Base-by-base conservation (phyloP, 2,797 vertebrate species). In the Pseudopleuronectes americanus region DNA sequence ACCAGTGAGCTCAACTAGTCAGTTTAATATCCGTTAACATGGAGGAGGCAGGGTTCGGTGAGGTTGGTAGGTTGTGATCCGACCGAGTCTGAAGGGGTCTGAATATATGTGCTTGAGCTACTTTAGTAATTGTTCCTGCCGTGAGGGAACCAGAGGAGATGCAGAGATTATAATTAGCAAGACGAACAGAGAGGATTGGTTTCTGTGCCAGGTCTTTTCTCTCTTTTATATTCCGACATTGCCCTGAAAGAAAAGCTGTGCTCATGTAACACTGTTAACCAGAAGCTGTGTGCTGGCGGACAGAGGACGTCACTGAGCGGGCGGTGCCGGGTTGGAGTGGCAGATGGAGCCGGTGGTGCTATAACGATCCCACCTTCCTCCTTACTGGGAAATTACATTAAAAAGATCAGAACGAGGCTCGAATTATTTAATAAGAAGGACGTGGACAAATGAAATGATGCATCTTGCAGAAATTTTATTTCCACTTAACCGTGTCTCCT, bases 271-370 rank as follows among this genome's bases (percentile, higher is more conserved):
- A 51, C 79, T 17, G 73, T 84, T 73, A 71, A 59, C 14, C 41
- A 10, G 68, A 71, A 58, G 43, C 66, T 54, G 1, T 8, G 81
- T 77, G 81, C 77, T 45, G 41, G 41, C 59, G 41, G 68, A 64
- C 58, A 55, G 70, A 74, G 53, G 70, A 84, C 77, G 66, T n/a
- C 71, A 41, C 0, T 43, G 38, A 85, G 68, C 48, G 1, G n/a
- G 56, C 64, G 52, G 57, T 67, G 71, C 67, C 72, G 58, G 67
- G 77, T 68, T 64, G 77, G 66, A 60, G 66, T 60, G 69, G 80
- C 80, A 87, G 67, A 73, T 77, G 79, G 61, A 80, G 69, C 9
- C 80, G 70, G 78, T 76, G 80, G 72, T 72, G 77, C 77, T 31
- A 51, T 52, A 52, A 64, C 45, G 58, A 84, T 69, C 62, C 19